Evolutionary conservation across 2,113 vertebrate species (phyloP), one percentile per base, ranked within the genome.

Genomic region (Xerus inauris): DNA sequence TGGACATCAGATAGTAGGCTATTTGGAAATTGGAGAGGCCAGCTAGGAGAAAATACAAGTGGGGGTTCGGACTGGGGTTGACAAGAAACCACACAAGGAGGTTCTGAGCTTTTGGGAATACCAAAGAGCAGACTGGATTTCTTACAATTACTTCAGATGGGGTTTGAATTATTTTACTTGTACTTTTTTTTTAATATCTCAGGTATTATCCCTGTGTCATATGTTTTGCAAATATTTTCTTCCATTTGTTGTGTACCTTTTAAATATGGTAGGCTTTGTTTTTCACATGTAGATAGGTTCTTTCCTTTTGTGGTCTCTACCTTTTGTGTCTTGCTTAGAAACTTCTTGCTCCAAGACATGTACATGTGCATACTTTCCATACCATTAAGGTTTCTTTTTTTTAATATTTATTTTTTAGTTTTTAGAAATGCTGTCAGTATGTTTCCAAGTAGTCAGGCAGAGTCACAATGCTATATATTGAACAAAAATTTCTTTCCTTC

Each of bases 401-500:
- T 16, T 89, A 51, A 72, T 3, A 54, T 89, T 83, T 76, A 85
- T 85, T 59, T n/a, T 96, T 82, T 85, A 73, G 47, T 85, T 42
- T 16, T 84, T 80, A 64, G 77, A 77, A 90, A 28, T 67, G 11
- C 17, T 90, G 30, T 88, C 79, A 80, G 1, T 72, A 22, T 65
- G 76, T 80, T 81, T 71, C 26, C 75, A 77, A 65, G 17, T 80
- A 81, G 32, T 42, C 22, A 84, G 20, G 4, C 30, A 62, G 17
- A 38, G 35, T 80, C 26, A n/a, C 13, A 45, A 30, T 80, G n/a
- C 7, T 82, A 35, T 86, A 49, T 72, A 51, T 40, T 77, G 32
- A 89, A 69, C 77, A 57, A n/a, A n/a, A 14, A 12, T 8, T 87
- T 22, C 35, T 97, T 95, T 22, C 35, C 96, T 94, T 88, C 22